Conservation (phyloP, 2,797 vertebrate genomes). For the Schizothorax lantsangensis region DNA sequence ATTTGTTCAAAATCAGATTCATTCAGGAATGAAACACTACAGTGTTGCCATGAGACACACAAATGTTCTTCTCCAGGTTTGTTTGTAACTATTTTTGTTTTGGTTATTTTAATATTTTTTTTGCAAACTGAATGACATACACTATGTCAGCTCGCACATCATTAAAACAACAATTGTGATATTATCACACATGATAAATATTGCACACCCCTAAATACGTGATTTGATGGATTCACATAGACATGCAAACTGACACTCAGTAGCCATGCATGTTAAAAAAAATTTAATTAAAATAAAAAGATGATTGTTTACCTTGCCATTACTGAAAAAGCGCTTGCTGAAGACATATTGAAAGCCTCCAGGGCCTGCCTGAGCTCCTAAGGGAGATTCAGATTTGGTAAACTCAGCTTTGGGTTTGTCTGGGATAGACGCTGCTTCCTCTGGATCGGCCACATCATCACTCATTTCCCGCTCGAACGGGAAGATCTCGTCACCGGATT, state of each 20-base stretch:
- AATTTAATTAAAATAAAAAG: too few relatives aligned
- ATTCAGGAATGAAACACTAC: too few relatives aligned
- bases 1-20: too few relatives aligned
- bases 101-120: too few relatives aligned
- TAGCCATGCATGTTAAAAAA: background rate
- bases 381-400: slow-evolving; percentile 54
- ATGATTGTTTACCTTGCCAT: slow-evolving; percentile 84
- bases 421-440: slow-evolving; percentile 61
- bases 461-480: slow-evolving; percentile 79
- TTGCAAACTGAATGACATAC: too few relatives aligned
- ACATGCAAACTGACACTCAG: background rate
- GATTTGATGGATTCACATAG: background rate
- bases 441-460: slow-evolving; percentile 82
- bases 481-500: slow-evolving; percentile 79
- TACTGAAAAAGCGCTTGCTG: slow-evolving; percentile 85
- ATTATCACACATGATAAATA: too few relatives aligned
- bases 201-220: background rate
- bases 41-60: too few relatives aligned
- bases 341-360: slow-evolving; percentile 82
- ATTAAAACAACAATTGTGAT: too few relatives aligned
- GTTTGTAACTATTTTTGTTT: too few relatives aligned
- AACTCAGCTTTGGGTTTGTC: slow-evolving; percentile 29
- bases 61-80: too few relatives aligned
- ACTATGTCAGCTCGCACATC: too few relatives aligned
- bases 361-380: slow-evolving; percentile 53